These are phyloP conservation scores for Morinoia aosen DNA, from an alignment of 2,888 invertebrate species.

Conservation along the genomic window DNA sequence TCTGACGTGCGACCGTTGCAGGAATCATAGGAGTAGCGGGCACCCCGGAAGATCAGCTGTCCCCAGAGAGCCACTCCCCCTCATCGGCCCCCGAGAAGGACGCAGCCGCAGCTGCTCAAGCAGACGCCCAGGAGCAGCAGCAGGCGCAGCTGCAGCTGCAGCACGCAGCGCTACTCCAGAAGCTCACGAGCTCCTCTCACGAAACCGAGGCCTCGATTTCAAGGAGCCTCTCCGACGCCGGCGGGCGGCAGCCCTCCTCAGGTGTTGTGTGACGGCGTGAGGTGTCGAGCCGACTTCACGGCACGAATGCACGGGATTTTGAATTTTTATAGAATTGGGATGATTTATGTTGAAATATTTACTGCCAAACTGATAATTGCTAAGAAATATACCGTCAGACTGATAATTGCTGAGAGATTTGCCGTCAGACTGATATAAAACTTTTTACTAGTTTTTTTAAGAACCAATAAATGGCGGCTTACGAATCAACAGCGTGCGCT, in stretches of 20 bases:
- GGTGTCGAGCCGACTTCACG: not conserved
- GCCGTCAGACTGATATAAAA: too few species aligned
- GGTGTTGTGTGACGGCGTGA: not conserved
- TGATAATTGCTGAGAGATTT: too few species aligned
- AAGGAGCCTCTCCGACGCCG: not conserved
- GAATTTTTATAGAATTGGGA: too few species aligned
- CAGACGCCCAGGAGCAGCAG: not conserved
- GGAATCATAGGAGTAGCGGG: conserved; percentile 54
- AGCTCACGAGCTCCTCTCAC: not conserved
- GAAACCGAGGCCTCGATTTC: conserved; percentile 10
- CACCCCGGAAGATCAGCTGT: conserved; percentile 21
- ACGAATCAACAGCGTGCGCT: too few species aligned
- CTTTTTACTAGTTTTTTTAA: too few species aligned
- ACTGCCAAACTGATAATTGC: too few species aligned
- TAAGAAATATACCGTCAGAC: too few species aligned
- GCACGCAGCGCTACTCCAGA: conserved; percentile 8
- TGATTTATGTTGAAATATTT: too few species aligned
- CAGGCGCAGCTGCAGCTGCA: conserved; percentile 2
- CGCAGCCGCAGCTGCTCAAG: not conserved
- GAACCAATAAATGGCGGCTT: too few species aligned
- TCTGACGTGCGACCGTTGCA: not conserved
- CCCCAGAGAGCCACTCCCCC: not conserved
- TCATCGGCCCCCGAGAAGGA: not conserved
- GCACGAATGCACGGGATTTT: too few species aligned
- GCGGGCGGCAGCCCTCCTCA: not conserved